Evolutionary conservation across 2,888 invertebrate species (phyloP), one percentile per base, ranked within the genome.

Genomic region (Leuctra nigra): DNA sequence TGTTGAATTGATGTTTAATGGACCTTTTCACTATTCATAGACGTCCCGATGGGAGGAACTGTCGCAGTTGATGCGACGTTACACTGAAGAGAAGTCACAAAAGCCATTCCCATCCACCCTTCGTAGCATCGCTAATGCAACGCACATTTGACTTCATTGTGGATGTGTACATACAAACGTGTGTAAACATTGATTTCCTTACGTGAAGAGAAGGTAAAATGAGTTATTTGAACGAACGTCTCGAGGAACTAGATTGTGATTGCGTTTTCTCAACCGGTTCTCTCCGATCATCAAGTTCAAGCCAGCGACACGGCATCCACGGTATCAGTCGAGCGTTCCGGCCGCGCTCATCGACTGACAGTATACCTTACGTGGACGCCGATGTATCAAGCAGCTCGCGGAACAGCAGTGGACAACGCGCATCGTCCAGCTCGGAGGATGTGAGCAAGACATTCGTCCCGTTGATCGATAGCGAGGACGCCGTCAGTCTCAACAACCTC

Each of bases 361-460:
- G 59, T 57, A 65, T 66, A 60, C 64, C 65, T 14, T 67, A 63
- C 56, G 63, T 62, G 54, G 66, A 66, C 59, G 65, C 65, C 56
- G 66, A 68, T 61, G 65, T 61, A 35, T 59, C 58, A 13, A 60
- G 62, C 33, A 55, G 58, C 38, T 47, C 55, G 35, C 56, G 56
- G 23, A 56, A 59, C 20, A 20, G 23, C 23, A 2, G 20, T 20
- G 22, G 23, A 20, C 3, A 14, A 41, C 22, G 18, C 2, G 18
- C 33, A 14, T 55, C 55, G 35, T 24, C 36, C 6, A 52, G 50
- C n/a, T n/a, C 22, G n/a, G 20, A 44, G 23, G 23, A 22, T n/a
- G 18, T 20, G 3, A 9, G 9, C 14, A 3, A 55, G 24, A 20
- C 46, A 2, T 38, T 29, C 24, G 22, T 47, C 29, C 55, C 54